A percentile compares a stretch with the other conserved stretches of the same genome.
phyloP scores from a whole-genome alignment of 2,888 invertebrate species.

The Oscheius sp. region DNA sequence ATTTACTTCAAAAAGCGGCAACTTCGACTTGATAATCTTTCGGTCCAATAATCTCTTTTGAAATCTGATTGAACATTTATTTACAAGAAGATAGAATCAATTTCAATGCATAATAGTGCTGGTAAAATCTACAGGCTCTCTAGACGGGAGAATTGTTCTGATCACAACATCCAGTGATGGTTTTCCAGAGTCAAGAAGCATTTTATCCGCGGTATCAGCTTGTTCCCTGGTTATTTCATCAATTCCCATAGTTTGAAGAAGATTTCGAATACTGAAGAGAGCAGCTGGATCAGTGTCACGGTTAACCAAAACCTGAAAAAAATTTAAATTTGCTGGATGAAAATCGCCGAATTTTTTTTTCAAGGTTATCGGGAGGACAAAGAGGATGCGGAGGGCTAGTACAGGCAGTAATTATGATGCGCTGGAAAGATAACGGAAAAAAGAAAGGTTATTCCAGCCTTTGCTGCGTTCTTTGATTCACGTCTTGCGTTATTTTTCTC shows the following conservation, averaged over 20 bases:
- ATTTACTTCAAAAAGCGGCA: too few species aligned
- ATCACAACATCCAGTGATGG: constrained; percentile 33
- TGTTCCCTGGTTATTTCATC: constrained; percentile 38
- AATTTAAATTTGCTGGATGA: not conserved
- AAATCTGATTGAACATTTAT: too few species aligned
- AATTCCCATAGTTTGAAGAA: constrained; percentile 32
- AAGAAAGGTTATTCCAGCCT: too few species aligned
- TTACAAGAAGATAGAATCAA: not conserved
- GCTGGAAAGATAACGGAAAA: constrained; percentile 17
- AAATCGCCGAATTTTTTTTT: not conserved
- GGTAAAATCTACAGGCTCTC: constrained; percentile 30
- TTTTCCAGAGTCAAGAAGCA: not conserved
- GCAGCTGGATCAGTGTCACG: constrained; percentile 27
- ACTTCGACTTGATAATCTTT: too few species aligned
- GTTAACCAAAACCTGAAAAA: constrained; percentile 32
- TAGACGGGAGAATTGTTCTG: constrained; percentile 33
- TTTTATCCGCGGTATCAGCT: constrained; percentile 34
- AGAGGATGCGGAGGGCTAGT: not conserved
- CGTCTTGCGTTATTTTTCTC: too few species aligned
- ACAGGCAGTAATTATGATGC: constrained; percentile 24
- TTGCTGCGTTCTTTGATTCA: too few species aligned
- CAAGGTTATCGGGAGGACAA: not conserved
- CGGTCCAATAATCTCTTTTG: too few species aligned
- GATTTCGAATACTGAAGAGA: constrained; percentile 28
- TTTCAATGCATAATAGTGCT: constrained; percentile 34